Evolutionary conservation across 2,888 invertebrate species (phyloP).

Genomic region (Clunio marinus): DNA sequence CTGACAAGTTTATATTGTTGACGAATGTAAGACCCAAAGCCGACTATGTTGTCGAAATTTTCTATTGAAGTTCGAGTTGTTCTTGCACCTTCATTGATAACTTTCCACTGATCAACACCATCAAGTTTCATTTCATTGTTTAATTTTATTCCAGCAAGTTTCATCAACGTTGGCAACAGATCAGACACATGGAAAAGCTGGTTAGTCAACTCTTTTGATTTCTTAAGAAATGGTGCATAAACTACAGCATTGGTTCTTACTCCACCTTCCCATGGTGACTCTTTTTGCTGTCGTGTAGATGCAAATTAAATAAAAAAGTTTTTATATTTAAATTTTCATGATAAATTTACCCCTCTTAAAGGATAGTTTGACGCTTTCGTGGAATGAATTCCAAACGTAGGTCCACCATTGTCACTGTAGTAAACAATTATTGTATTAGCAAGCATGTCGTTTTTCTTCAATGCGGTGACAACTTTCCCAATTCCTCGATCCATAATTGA

Average conservation of each 20-base stretch:
- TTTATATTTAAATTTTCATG: background rate
- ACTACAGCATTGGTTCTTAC: slow-evolving; percentile 71
- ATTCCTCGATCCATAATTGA: slow-evolving; percentile 80
- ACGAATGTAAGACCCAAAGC: slow-evolving; percentile 14
- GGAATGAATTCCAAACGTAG: slow-evolving; percentile 63
- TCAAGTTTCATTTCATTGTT: slow-evolving; percentile 48
- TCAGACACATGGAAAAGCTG: slow-evolving; percentile 65
- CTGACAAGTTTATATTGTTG: background rate
- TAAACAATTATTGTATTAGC: slow-evolving; percentile 80
- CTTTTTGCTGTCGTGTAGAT: slow-evolving; percentile 58
- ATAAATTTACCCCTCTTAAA: slow-evolving; percentile 61
- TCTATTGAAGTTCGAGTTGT: background rate
- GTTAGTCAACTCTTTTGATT: slow-evolving; percentile 59
- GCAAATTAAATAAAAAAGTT: slow-evolving; percentile 41
- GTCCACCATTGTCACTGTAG: slow-evolving; percentile 84
- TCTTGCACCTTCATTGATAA: background rate
- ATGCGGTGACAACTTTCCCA: slow-evolving; percentile 68
- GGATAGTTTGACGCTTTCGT: slow-evolving; percentile 79
- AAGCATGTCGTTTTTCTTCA: slow-evolving; percentile 64
- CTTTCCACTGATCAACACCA: slow-evolving; percentile 66
- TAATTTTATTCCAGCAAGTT: slow-evolving; percentile 45
- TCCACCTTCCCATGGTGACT: slow-evolving; percentile 80
- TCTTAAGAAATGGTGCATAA: slow-evolving; percentile 59
- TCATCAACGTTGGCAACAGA: slow-evolving; percentile 67
- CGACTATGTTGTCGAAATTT: background rate